Evolutionary conservation across 2,113 vertebrate species (phyloP).

Genomic region (Silurus meridionalis): DNA sequence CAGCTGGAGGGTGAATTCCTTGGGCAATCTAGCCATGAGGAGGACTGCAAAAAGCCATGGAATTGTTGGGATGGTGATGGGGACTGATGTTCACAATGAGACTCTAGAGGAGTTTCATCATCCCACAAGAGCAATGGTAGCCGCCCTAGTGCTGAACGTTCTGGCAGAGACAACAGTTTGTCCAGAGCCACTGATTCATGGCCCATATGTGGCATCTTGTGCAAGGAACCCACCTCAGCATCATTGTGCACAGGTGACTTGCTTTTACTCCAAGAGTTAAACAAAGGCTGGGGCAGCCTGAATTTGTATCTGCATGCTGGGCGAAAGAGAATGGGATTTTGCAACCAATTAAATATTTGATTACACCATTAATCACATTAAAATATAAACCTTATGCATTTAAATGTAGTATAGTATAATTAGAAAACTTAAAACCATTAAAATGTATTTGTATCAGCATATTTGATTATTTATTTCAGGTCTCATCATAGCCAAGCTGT

Average conservation of each 20-base stretch:
- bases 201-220: conserved; percentile 69
- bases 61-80: conserved; percentile 26
- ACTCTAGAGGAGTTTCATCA: conserved; percentile 57
- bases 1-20: conserved; percentile 73
- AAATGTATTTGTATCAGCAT: background rate
- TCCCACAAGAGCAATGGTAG: conserved; percentile 54
- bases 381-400: background rate
- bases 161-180: conserved; percentile 72
- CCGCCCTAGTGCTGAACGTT: conserved; percentile 60
- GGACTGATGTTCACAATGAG: conserved; percentile 30
- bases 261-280: conserved; percentile 70
- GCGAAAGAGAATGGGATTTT: background rate
- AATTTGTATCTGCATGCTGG: conserved; percentile 73
- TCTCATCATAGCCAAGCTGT: background rate
- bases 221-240: conserved; percentile 64
- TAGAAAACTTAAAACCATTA: background rate
- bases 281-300: conserved; percentile 72
- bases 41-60: conserved; percentile 53
- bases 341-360: background rate
- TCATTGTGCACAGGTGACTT: conserved; percentile 67
- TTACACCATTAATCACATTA: background rate
- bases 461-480: no score
- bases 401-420: background rate
- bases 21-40: conserved; percentile 46
- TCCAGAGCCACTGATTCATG: conserved; percentile 78